phyloP scores from a whole-genome alignment of 1,140 invertebrate species.

The Bombus affinis region DNA sequence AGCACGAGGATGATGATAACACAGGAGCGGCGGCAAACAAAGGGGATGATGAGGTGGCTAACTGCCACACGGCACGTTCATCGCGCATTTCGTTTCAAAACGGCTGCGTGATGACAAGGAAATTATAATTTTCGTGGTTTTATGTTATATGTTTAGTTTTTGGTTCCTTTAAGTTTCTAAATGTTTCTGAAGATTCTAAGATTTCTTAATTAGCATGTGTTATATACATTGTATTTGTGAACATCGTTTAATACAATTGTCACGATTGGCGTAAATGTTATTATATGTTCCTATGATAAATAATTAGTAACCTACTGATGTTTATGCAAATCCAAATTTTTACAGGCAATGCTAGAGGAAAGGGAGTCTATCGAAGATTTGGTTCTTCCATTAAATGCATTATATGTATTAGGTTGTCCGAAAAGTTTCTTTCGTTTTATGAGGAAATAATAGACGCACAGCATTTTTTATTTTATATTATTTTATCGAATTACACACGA shows the following conservation, averaged over 20 bases:
- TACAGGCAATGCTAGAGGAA: no score
- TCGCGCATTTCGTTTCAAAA: neutral
- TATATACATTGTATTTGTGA: neutral
- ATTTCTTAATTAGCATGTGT: neutral
- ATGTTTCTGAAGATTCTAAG: neutral
- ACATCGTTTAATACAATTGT: neutral
- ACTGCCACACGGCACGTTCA: neutral
- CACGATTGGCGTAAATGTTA: neutral
- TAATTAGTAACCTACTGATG: no score
- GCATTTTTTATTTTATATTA: no score
- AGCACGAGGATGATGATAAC: conserved; percentile 48
- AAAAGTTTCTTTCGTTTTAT: no score
- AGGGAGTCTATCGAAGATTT: neutral
- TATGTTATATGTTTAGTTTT: neutral
- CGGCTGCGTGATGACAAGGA: neutral
- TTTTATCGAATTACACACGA: no score
- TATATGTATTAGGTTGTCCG: no score
- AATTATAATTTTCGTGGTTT: neutral
- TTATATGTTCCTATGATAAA: no score
- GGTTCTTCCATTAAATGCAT: no score
- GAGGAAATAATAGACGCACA: no score
- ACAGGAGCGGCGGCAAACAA: conserved; percentile 44
- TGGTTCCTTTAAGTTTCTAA: neutral
- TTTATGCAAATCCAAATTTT: neutral
- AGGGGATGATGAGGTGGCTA: conserved; percentile 29